These are phyloP conservation scores for Melanotaenia pygmaea DNA, from an alignment of 2,797 vertebrate genomes.

Conservation along the genomic window DNA sequence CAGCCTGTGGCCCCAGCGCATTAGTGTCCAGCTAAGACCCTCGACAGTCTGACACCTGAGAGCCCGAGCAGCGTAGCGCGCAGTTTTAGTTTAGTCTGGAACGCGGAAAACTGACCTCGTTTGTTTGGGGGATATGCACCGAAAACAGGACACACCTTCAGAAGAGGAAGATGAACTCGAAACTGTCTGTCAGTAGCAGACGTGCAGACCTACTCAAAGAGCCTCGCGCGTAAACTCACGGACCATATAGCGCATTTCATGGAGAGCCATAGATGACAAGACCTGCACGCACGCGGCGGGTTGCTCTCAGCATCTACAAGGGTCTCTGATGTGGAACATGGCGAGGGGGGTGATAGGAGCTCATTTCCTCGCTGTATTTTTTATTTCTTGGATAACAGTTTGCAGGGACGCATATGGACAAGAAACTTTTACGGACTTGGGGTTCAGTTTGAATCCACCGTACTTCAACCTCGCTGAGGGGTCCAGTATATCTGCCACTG, in stretches of 20 bases:
- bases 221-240: constrained; percentile 30
- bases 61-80: constrained; percentile 37
- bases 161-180: constrained; percentile 14
- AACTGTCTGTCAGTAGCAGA: constrained; percentile 21
- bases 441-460: constrained; percentile 87
- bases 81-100: constrained; percentile 27
- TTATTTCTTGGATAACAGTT: constrained; percentile 35
- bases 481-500: constrained; percentile 85
- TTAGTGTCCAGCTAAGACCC: constrained; percentile 41
- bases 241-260: constrained; percentile 48
- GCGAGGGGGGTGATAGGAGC: constrained; percentile 70
- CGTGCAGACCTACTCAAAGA: constrained; percentile 15
- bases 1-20: constrained; percentile 64
- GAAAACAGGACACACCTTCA: constrained; percentile 34
- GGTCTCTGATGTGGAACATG: constrained; percentile 72
- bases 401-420: constrained; percentile 59
- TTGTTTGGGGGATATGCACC: constrained; percentile 52
- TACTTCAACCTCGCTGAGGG: constrained; percentile 91
- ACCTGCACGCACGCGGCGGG: constrained; percentile 62
- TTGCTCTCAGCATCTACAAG: constrained; percentile 68
- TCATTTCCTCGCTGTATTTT: constrained; percentile 55
- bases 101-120: constrained; percentile 23
- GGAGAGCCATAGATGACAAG: constrained; percentile 69
- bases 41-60: constrained; percentile 71
- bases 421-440: constrained; percentile 50